Base-by-base conservation (phyloP, 2,113 vertebrate species). In the Phoxinus phoxinus region DNA sequence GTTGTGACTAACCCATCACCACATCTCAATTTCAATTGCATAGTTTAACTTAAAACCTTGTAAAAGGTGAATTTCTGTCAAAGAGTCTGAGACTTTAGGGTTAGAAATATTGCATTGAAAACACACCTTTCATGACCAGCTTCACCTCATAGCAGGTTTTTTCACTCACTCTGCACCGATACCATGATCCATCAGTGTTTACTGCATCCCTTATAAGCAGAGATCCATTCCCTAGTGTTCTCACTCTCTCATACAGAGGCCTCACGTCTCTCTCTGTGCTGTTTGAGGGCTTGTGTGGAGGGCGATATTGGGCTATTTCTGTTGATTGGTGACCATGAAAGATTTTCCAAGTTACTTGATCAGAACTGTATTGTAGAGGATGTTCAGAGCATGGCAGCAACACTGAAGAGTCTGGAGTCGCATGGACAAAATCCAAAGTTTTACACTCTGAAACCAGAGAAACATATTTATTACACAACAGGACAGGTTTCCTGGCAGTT, bases 131-230 rank as follows among this genome's bases (percentile, higher is more conserved):
- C 23, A 80, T 0, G 0, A 27, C 0, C 35, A 80, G 77, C 35
- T 44, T 63, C 2, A 80, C 58, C 2, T 80, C 58, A 80, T 80
- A 44, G 77, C 77, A 63, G 76, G 51, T 32, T 63, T 17, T 44
- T 6, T 80, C n/a, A 80, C 61, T 80, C 77, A 19, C 35, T 19
- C 77, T 63, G 77, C 77, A 80, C 23, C 1, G 77, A 80, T 44
- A 80, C 77, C 77, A 80, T 4, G 2, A 19, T 19, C 13, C 58
- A 80, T 80, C 77, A 0, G 1, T 27, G 32, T 44, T 0, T 0
- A 19, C 35, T 41, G n/a, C 23, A 27, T 61, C 23, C 6, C 58
- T 37, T 11, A 80, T 80, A 6, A 19, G 6, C 13, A 80, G 58
- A 63, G 77, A 80, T 44, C 35, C 37, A 1, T 80, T 35, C 2